Conservation (phyloP, 1,140 invertebrate genomes). For the Brachionus asplanchnoidis region DNA sequence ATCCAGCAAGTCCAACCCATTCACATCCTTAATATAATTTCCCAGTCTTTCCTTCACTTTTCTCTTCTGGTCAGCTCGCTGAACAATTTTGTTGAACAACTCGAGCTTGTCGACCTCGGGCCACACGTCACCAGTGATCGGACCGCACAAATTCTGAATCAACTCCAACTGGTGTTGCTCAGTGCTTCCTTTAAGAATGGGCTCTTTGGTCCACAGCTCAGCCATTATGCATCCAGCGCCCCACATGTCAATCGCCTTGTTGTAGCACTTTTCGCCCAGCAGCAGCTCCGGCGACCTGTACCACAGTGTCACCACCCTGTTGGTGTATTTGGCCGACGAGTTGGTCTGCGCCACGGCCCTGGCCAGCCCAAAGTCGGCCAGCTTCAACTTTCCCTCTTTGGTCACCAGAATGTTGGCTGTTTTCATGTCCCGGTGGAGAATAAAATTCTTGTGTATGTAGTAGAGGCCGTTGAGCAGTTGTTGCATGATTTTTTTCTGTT, state of each 20-base stretch:
- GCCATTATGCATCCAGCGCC: conserved; percentile 93
- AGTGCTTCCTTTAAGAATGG: conserved; percentile 70
- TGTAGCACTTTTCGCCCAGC: conserved; percentile 81
- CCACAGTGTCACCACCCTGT: conserved; percentile 95
- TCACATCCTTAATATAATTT: conserved; percentile 83
- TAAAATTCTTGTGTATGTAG: conserved; percentile 93
- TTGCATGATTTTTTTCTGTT: conserved; percentile 83
- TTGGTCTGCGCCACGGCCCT: conserved; percentile 71
- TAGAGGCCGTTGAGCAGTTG: conserved; percentile 62
- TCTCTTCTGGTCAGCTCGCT: conserved; percentile 75
- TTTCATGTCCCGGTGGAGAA: conserved; percentile 93
- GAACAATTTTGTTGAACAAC: conserved; percentile 81
- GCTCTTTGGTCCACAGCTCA: conserved; percentile 97
- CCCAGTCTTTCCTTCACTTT: conserved; percentile 80
- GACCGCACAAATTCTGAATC: conserved; percentile 92
- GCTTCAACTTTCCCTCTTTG: conserved; percentile 76
- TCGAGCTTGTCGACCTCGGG: conserved; percentile 87
- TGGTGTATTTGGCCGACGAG: conserved; percentile 70
- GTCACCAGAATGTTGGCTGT: conserved; percentile 97
- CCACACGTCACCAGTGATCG: conserved; percentile 85
- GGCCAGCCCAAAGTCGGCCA: conserved; percentile 62
- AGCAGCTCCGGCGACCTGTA: conserved; percentile 85
- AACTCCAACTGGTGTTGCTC: conserved; percentile 91
- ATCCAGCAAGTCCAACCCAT: conserved; percentile 86
- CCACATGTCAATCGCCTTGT: conserved; percentile 94